phyloP scores from a whole-genome alignment of 2,113 vertebrate species.

The Halichoerus grypus region DNA sequence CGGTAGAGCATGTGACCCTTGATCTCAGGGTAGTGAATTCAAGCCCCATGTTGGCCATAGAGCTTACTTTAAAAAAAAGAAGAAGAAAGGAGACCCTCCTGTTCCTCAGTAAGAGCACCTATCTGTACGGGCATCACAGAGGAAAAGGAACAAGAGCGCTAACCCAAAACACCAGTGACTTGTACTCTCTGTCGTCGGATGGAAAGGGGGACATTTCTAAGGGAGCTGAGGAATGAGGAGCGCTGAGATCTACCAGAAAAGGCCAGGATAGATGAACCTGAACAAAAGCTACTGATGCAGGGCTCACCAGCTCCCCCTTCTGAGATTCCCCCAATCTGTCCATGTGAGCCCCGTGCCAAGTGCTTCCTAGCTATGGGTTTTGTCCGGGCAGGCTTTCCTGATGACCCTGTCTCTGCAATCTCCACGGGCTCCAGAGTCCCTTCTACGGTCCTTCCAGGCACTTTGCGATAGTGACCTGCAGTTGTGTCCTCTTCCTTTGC shows the following conservation, averaged over 20 bases:
- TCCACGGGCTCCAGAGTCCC: neutral
- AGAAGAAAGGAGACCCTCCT: neutral
- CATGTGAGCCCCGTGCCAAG: neutral
- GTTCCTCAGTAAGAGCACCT: neutral
- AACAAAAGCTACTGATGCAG: neutral
- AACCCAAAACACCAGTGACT: neutral
- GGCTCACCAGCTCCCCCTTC: neutral
- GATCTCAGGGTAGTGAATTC: neutral
- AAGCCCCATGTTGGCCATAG: neutral
- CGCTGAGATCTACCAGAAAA: neutral
- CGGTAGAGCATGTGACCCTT: neutral
- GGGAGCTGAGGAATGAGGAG: neutral
- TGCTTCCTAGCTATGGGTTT: neutral
- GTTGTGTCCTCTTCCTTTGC: neutral
- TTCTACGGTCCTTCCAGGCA: neutral
- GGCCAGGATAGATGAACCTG: neutral
- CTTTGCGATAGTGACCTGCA: neutral
- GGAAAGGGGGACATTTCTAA: neutral
- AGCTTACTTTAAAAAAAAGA: neutral
- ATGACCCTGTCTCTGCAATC: fast-evolving
- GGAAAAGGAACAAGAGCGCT: neutral
- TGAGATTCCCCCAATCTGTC: neutral
- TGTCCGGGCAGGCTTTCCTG: neutral
- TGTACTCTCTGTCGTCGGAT: neutral
- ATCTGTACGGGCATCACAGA: neutral